Evolutionary conservation across 2,888 invertebrate genomes (phyloP), one percentile per base, ranked within the genome.

Genomic region (Amphipoea oculea): DNA sequence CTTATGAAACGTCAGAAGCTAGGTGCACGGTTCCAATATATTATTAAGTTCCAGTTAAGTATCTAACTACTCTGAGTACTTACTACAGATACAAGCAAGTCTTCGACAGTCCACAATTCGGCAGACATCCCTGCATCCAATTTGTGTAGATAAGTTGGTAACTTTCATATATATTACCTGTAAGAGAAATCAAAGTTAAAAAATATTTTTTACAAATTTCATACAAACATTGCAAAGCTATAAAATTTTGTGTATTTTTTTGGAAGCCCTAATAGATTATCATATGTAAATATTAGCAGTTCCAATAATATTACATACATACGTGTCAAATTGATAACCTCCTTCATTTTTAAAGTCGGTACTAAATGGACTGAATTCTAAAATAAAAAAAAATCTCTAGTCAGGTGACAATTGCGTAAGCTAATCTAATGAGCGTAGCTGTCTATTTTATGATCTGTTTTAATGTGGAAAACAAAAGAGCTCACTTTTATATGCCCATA

Each of bases 391-490:
- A 60, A 11, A 11, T n/a, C n/a, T 60, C n/a, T 4, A 12, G 23
- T 4, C 57, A 60, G 2, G 11, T 60, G 40, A 42, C 51, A 57
- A 6, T 73, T 45, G 20, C 20, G 54, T 63, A 7, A 62, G 14
- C 54, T 62, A 65, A 70, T 82, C 65, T 67, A 70, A 81, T 48
- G 36, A 63, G 36, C 48, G 48, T 68, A n/a, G 62, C 63, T 71
- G 57, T 66, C 77, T 70, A 70, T 73, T 83, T 66, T 75, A 12
- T 51, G 36, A 73, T 73, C 42, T n/a, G 54, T 29, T 62, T 73
- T 71, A 62, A 82, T 65, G 23, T 76, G n/a, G 12, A 69, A 85
- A 86, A 83, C 83, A 84, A 84, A 84, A 78, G 76, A 54, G 60
- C 57, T 51, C 45, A 79, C 45, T 78, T 84, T 78, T 78, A 71